Conservation (phyloP, 2,888 invertebrate species). For the Drosophila austrosaltans region DNA sequence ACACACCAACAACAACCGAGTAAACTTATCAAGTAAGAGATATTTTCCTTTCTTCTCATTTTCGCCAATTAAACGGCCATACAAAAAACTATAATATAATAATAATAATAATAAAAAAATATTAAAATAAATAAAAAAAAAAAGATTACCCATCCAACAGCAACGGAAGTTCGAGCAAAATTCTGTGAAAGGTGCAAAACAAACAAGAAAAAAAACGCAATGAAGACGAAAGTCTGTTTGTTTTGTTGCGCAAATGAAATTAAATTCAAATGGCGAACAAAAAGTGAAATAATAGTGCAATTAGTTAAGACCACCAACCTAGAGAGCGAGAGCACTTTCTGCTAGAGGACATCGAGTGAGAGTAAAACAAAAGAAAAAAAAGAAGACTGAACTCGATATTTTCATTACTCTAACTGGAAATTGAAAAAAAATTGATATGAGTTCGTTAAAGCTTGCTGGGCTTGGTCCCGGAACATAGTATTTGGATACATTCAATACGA, state of each 20-base stretch:
- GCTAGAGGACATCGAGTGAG: neutral
- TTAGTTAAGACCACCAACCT: conserved; percentile 62
- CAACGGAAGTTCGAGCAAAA: conserved; percentile 66
- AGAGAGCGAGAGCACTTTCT: neutral
- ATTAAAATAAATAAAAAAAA: conserved; percentile 43
- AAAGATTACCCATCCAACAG: conserved; percentile 49
- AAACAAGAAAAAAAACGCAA: conserved; percentile 45
- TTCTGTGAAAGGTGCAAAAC: conserved; percentile 76
- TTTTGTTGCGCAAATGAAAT: conserved; percentile 72
- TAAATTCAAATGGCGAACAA: conserved; percentile 59
- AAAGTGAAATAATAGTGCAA: conserved; percentile 72
- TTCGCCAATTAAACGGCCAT: conserved; percentile 72
- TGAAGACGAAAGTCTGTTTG: conserved; percentile 71
- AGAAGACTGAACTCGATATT: neutral
- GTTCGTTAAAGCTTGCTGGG: too few relatives aligned
- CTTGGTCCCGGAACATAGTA: too few relatives aligned
- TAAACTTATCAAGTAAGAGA: conserved; percentile 32
- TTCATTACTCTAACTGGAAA: too few relatives aligned
- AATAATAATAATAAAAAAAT: conserved; percentile 22
- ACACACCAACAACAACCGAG: conserved; percentile 70
- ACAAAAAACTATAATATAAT: conserved; percentile 39
- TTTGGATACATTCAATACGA: too few relatives aligned
- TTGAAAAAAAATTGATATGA: too few relatives aligned
- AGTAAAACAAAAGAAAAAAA: conserved; percentile 6
- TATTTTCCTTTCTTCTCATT: conserved; percentile 78